Evolutionary conservation across 2,113 vertebrate species (phyloP).

Genomic region (Nettapus auritus): DNA sequence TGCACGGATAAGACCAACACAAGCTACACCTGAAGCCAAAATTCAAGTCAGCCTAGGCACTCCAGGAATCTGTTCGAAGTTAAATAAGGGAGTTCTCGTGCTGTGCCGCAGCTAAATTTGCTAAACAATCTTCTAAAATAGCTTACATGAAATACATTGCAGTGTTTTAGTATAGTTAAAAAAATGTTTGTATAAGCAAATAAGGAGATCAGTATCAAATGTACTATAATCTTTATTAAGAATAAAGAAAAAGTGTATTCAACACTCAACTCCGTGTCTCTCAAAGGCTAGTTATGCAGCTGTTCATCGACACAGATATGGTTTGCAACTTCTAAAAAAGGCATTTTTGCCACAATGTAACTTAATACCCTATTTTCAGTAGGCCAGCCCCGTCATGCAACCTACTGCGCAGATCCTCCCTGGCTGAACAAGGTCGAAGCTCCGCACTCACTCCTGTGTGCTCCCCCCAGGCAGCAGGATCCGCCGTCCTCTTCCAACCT

Average conservation of each 20-base stretch:
- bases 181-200: neutral
- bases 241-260: neutral
- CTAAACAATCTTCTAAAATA: neutral
- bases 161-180: neutral
- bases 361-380: neutral
- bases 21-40: neutral
- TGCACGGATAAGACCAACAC: neutral
- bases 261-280: neutral
- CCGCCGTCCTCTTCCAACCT: neutral
- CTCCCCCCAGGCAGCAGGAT: neutral
- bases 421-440: neutral
- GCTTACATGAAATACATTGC: neutral
- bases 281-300: neutral
- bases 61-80: neutral
- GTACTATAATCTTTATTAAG: neutral
- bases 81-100: neutral
- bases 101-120: neutral
- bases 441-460: accelerated
- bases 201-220: neutral
- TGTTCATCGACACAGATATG: neutral
- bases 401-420: neutral
- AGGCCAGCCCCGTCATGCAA: accelerated
- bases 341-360: conserved; percentile 34
- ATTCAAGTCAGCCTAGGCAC: neutral
- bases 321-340: conserved; percentile 47